phyloP scores from a whole-genome alignment of 2,113 vertebrate species.

The Ctenodactylus gundi region DNA sequence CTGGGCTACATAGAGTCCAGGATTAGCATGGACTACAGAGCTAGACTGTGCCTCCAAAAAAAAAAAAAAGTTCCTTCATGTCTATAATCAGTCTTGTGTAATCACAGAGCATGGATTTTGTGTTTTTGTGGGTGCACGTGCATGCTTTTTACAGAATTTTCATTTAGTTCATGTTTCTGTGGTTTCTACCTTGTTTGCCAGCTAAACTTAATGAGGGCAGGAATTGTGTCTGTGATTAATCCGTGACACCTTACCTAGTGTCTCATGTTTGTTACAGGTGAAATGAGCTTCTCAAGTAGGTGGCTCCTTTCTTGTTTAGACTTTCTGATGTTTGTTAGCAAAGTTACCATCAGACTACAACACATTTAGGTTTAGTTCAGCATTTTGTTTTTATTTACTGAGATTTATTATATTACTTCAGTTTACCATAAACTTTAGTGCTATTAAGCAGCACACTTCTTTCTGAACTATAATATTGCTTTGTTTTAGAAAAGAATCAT shows the following conservation, averaged over 20 bases:
- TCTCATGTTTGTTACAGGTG: background rate
- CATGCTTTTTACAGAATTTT: background rate
- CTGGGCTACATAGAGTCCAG: too few relatives aligned
- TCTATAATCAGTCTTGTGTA: background rate
- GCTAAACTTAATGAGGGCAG: background rate
- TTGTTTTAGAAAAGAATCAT: constrained; percentile 16
- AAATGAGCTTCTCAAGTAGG: background rate
- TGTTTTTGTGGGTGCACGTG: too few relatives aligned
- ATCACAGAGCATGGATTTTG: background rate
- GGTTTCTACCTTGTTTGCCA: background rate
- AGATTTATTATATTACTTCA: background rate
- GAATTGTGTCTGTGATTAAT: background rate
- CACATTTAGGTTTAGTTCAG: background rate
- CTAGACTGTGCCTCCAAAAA: too few relatives aligned
- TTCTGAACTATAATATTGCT: background rate
- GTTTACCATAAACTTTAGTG: background rate
- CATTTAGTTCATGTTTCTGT: background rate
- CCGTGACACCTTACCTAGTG: background rate
- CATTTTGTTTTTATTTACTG: background rate
- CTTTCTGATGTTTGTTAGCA: constrained; percentile 14
- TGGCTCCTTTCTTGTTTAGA: background rate
- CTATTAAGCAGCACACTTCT: background rate
- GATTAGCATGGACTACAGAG: too few relatives aligned
- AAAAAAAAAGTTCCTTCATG: background rate
- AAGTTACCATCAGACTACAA: background rate